Conservation (phyloP, 2,888 invertebrate genomes). For the Idaea straminata region DNA sequence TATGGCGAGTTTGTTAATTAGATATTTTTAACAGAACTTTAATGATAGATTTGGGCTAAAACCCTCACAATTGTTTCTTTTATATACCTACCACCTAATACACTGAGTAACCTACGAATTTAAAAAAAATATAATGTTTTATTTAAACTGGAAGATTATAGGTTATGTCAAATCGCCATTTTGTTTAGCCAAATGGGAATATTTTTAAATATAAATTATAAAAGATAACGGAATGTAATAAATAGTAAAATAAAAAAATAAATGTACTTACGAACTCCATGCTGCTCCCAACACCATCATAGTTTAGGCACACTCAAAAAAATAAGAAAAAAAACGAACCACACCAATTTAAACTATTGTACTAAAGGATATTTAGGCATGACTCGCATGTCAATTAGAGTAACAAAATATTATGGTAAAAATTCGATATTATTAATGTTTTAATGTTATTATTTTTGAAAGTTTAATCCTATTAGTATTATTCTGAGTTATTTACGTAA, state of each 20-base stretch:
- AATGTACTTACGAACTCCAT: slow-evolving; percentile 36
- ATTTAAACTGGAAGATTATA: background rate
- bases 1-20: background rate
- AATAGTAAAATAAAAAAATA: slow-evolving; percentile 23
- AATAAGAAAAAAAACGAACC: slow-evolving; percentile 43
- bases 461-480: background rate
- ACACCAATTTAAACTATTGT: slow-evolving; percentile 58
- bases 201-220: no score
- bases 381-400: background rate
- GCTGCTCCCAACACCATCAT: slow-evolving; percentile 12
- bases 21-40: background rate
- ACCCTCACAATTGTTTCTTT: background rate
- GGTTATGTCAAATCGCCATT: background rate
- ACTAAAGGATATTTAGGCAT: slow-evolving; percentile 48
- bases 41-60: background rate
- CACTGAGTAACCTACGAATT: slow-evolving; percentile 33
- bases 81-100: slow-evolving; percentile 43
- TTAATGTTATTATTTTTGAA: background rate
- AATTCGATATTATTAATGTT: background rate
- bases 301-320: slow-evolving; percentile 44
- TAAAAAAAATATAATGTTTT: background rate
- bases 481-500: slow-evolving; percentile 2
- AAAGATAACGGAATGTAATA: slow-evolving; percentile 9
- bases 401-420: background rate
- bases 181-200: background rate